These are phyloP conservation scores for Chunga burmeisteri DNA, from an alignment of 2,113 vertebrate genomes.

Conservation along the genomic window DNA sequence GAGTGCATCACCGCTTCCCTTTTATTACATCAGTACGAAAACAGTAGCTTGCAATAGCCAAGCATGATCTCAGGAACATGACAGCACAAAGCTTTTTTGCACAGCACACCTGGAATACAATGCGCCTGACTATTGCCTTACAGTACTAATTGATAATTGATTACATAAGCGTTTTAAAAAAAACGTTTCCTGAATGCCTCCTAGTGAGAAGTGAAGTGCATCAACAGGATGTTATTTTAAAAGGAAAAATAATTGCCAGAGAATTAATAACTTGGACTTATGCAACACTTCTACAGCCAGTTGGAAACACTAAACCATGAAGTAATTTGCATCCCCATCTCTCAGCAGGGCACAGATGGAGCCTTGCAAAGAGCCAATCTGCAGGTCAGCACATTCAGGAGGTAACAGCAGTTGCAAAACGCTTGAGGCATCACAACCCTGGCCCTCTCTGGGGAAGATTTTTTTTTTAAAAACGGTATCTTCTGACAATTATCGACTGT, in stretches of 20 bases:
- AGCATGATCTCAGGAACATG: not conserved
- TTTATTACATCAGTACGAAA: not conserved
- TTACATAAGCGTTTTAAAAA: not conserved
- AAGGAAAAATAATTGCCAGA: slow-evolving; percentile 45
- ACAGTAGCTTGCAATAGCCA: not conserved
- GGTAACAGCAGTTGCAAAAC: not conserved
- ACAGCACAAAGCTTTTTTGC: not conserved
- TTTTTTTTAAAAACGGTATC: not conserved
- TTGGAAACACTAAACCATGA: slow-evolving; percentile 22
- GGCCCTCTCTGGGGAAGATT: not conserved
- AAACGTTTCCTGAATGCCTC: slow-evolving; percentile 13
- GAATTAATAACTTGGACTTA: slow-evolving; percentile 54
- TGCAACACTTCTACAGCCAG: slow-evolving; percentile 33
- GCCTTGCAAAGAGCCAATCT: slow-evolving; percentile 8
- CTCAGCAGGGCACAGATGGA: slow-evolving; percentile 36
- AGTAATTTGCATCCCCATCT: slow-evolving; percentile 22
- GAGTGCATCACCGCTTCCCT: not conserved
- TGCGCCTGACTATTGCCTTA: not conserved
- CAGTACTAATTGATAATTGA: not conserved
- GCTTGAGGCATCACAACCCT: not conserved
- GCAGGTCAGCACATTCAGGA: slow-evolving; percentile 29
- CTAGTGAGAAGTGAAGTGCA: slow-evolving; percentile 26
- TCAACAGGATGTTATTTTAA: slow-evolving; percentile 50
- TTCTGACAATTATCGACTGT: not conserved
- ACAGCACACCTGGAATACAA: not conserved